These are phyloP conservation scores for Eudorcas thomsonii DNA, from an alignment of 2,113 vertebrate genomes.

Conservation along the genomic window DNA sequence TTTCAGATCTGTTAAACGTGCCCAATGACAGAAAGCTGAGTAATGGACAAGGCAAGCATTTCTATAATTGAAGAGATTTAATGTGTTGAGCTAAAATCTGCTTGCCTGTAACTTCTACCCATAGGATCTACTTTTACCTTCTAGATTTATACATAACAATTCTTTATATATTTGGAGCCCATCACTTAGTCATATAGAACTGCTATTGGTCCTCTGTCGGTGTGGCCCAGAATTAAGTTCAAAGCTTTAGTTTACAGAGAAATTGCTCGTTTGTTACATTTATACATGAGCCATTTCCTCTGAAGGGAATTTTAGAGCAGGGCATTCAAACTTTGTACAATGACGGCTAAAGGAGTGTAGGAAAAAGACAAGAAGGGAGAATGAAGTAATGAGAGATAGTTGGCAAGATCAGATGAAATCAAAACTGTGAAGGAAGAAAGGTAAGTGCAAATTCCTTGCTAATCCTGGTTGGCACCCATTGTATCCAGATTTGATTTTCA, in stretches of 20 bases:
- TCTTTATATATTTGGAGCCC: not conserved
- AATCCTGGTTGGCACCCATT: not conserved
- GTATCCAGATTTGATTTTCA: not conserved
- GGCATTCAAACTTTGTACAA: not conserved
- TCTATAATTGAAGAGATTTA: constrained; percentile 3
- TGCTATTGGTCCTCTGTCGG: not conserved
- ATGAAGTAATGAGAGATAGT: not conserved
- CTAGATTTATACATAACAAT: not conserved
- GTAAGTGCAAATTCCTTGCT: not conserved
- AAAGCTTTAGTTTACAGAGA: not conserved
- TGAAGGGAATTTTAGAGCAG: not conserved
- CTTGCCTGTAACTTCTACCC: not conserved
- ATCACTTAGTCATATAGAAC: not conserved
- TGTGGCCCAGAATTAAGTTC: not conserved
- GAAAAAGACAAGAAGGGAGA: not conserved
- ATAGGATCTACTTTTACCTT: not conserved
- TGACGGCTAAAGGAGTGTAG: not conserved
- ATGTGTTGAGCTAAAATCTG: not conserved
- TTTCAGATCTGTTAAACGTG: not conserved
- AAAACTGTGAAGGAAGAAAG: not conserved
- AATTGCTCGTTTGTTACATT: not conserved
- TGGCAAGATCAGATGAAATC: not conserved
- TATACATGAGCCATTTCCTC: constrained; percentile 17
- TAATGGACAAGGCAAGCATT: not conserved
- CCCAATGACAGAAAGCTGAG: not conserved